These are phyloP conservation scores for Erythrolamprus reginae DNA, from an alignment of 2,113 vertebrate species.

Conservation along the genomic window DNA sequence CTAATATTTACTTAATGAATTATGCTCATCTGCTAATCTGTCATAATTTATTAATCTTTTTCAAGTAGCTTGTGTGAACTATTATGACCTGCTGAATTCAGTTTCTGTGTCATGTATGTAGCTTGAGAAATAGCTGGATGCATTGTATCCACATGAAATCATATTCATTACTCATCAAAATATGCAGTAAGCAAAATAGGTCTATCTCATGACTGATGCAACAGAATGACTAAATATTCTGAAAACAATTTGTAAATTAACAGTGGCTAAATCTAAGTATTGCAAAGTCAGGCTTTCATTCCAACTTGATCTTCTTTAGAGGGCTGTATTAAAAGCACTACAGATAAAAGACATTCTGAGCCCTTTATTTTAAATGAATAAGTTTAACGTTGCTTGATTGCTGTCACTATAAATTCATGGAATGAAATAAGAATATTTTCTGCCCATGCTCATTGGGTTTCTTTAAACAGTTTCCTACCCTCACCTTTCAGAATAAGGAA, in stretches of 20 bases:
- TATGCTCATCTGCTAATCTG: background rate
- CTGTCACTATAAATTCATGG: background rate
- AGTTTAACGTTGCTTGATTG: background rate
- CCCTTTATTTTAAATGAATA: background rate
- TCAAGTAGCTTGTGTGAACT: background rate
- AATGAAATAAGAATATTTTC: background rate
- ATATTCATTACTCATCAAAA: constrained; percentile 1
- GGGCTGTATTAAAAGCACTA: background rate
- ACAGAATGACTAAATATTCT: background rate
- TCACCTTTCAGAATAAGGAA: background rate
- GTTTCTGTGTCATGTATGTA: background rate
- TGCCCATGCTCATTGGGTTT: background rate
- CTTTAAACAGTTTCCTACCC: background rate
- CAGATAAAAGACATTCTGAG: background rate
- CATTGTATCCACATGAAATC: background rate
- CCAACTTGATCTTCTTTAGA: background rate
- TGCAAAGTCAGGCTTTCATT: background rate
- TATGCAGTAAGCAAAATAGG: constrained; percentile 4
- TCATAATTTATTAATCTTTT: background rate
- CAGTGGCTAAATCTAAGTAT: background rate
- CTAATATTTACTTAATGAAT: background rate
- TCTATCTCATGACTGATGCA: background rate
- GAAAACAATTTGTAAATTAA: background rate
- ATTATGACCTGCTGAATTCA: constrained; percentile 23
- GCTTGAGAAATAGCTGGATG: constrained; percentile 16